Evolutionary conservation across 1,140 invertebrate species (phyloP), one percentile per base, ranked within the genome.

Genomic region (Meloidogyne chitwoodi): DNA sequence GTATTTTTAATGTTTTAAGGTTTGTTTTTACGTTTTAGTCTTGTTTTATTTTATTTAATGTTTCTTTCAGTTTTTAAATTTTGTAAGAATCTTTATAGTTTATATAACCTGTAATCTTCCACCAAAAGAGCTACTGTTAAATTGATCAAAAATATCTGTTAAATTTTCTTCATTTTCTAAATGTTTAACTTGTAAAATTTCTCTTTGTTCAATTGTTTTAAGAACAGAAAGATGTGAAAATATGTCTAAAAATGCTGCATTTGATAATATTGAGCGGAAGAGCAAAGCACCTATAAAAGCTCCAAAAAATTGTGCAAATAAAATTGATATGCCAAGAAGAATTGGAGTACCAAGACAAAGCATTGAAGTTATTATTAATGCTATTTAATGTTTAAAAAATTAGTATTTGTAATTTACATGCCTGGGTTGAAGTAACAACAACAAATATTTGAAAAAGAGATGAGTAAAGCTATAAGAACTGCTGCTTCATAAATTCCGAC

Each of bases 261-360:
- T 48, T 14, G 44, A 63, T 22, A 79, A 41, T 24, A 72, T 56
- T 16, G 77, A 61, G 12, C 61, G 76, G 22, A 71, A 65, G 0
- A 79, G 62, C 26, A 79, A 66, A 3, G 77, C 76, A 6, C 77
- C 77, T 48, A 79, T 74, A 56, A 79, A 79, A 8, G 77, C 72
- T 5, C 77, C 77, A 63, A 79, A 79, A 41, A 68, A 77, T 73
- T 79, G 77, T 22, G 71, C 76, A 63, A 79, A 77, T 14, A 79
- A 34, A 27, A 79, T 65, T 6, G 67, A 68, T 34, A 79, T n/a
- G 14, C 66, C 77, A 24, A 79, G 61, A 34, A 79, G 26, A 12
- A 79, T 5, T 14, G 68, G 76, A 22, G 41, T 34, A 8, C 44
- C 22, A 27, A 77, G 67, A 14, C 67, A 72, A 61, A 79, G 67